These are phyloP conservation scores for Simalia tracyae DNA, from an alignment of 2,797 vertebrate genomes.

Conservation along the genomic window DNA sequence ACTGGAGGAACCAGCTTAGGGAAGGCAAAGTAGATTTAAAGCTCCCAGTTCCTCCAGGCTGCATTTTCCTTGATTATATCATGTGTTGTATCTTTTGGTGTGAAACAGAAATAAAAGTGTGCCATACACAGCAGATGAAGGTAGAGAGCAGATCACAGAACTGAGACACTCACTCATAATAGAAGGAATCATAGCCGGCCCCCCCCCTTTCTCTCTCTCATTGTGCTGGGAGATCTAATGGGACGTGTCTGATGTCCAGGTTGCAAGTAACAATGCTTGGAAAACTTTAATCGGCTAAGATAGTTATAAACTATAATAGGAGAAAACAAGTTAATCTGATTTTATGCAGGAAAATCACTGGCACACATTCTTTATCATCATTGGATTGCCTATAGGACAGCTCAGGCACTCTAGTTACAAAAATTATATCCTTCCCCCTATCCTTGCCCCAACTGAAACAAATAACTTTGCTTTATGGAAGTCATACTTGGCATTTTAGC, in stretches of 20 bases:
- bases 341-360: not conserved
- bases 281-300: not conserved
- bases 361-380: not conserved
- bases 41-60: not conserved
- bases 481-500: not conserved
- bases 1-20: not conserved
- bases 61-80: not conserved
- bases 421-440: not conserved
- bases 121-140: not conserved
- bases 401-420: not conserved
- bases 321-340: not conserved
- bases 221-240: not conserved
- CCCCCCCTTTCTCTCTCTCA: too few relatives aligned
- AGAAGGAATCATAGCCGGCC: not conserved
- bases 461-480: rapidly evolving
- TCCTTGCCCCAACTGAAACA: rapidly evolving
- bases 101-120: not conserved
- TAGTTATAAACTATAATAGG: not conserved
- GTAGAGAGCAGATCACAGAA: not conserved
- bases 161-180: not conserved
- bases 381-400: not conserved
- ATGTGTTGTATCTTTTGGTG: not conserved
- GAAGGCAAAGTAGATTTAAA: not conserved
- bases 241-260: not conserved
- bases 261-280: not conserved